Base-by-base conservation (phyloP, 2,113 vertebrate species). In the Scophthalmus maximus region DNA sequence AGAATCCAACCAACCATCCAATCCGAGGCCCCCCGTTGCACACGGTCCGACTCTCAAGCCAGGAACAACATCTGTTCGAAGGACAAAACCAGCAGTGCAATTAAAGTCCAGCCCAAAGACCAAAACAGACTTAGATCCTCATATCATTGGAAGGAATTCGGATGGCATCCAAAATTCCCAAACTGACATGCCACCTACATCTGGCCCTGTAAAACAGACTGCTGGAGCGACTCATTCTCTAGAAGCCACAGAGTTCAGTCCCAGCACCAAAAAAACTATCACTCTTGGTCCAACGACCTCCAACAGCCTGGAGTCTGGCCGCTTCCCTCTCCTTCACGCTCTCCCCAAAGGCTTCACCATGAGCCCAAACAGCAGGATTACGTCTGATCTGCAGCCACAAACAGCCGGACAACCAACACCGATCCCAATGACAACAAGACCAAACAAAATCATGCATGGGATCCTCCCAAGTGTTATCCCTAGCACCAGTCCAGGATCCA, bases 341-440 rank as follows among this genome's bases (percentile, higher is more conserved):
- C 38, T 51, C 15, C 10, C 55, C 0, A 20, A 84, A 44, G 66
- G 56, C 50, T 40, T 75, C 57, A 85, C 61, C 2, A 47, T 47
- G 49, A 77, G 63, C 20, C 69, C 72, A 65, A 57, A 65, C 80
- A 87, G 81, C 62, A 77, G 76, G 79, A 69, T 55, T 25, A 38
- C 18, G 38, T 90, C 83, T 81, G 76, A 86, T 73, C 68, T 53
- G 58, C 76, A 17, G 78, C 76, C 76, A 85, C 85, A 84, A 75
- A 85, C 72, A 85, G 40, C 53, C 14, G 9, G 53, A 69, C 63
- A 25, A 29, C 53, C 56, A 40, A 23, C 83, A 67, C 66, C 50
- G 2, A 87, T 74, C 69, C 68, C 69, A 81, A 64, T 40, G 68
- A 89, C 88, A 85, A 83, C 82, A 77, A 86, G 23, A 68, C 73